Conservation (phyloP, 23 tunicate species). For the Aplidium turbinatum region DNA sequence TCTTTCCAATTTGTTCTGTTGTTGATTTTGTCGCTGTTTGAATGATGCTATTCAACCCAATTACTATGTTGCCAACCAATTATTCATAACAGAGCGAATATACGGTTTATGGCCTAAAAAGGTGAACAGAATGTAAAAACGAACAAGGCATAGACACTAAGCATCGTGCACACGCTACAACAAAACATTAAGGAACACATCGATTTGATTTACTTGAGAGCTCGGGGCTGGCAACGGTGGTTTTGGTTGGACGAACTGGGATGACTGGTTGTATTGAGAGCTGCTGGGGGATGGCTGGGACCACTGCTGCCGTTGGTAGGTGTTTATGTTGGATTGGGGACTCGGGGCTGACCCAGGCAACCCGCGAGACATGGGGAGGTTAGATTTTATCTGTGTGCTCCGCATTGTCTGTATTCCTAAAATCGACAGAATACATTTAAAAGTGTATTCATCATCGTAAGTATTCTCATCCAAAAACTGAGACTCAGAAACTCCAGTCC, state of each 20-base stretch:
- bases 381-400: constrained; percentile 1
- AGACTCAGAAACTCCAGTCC: too few species aligned
- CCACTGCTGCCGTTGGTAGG: constrained; percentile 50
- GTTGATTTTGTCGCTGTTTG: too few species aligned
- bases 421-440: not conserved
- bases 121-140: not conserved
- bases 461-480: not conserved
- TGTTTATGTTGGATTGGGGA: constrained; percentile 40
- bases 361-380: constrained; percentile 42
- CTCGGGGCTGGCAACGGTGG: constrained; percentile 43
- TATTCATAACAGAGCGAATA: too few species aligned
- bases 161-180: too few species aligned
- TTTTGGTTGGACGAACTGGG: constrained; percentile 30
- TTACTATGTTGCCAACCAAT: too few species aligned
- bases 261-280: constrained; percentile 28
- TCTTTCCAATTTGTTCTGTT: too few species aligned
- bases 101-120: constrained; percentile 6
- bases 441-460: not conserved
- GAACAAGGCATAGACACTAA: too few species aligned
- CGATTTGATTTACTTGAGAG: constrained; percentile 20
- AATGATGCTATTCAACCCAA: too few species aligned
- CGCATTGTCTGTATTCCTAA: not conserved
- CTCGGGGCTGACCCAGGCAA: constrained; percentile 33
- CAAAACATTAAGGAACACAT: not conserved
- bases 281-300: constrained; percentile 81